Conservation (phyloP, 2,113 vertebrate genomes). For the Vombatus ursinus region DNA sequence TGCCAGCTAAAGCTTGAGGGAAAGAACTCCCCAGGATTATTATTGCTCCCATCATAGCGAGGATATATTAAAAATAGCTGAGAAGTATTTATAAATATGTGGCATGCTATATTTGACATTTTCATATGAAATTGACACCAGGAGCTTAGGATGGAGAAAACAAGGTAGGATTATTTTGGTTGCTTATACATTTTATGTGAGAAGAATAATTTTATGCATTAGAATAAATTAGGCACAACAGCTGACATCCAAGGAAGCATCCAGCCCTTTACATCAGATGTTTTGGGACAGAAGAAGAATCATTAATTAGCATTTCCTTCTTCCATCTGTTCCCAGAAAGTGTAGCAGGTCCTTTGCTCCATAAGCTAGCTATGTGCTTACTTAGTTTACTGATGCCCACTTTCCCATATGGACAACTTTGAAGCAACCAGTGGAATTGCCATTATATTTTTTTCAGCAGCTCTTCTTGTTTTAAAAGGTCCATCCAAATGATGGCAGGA, state of each 20-base stretch:
- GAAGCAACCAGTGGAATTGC: neutral
- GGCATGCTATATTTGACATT: neutral
- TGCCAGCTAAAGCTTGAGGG: neutral
- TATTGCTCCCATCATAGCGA: neutral
- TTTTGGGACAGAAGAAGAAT: too few relatives aligned
- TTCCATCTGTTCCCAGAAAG: conserved; percentile 14
- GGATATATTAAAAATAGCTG: conserved; percentile 26
- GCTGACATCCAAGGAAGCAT: neutral
- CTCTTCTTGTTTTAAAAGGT: neutral
- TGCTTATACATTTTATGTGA: neutral
- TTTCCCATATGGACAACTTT: too few relatives aligned
- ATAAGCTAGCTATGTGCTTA: too few relatives aligned
- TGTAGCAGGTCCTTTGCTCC: neutral
- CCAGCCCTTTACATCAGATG: too few relatives aligned
- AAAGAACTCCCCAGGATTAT: conserved; percentile 6
- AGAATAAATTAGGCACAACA: conserved; percentile 5
- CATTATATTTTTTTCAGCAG: too few relatives aligned
- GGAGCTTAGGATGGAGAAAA: neutral
- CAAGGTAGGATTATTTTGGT: conserved; percentile 12
- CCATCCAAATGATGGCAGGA: neutral
- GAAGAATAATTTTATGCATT: conserved; percentile 14
- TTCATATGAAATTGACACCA: neutral
- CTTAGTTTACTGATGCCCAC: too few relatives aligned
- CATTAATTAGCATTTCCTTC: neutral
- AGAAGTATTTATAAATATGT: neutral